phyloP scores from a whole-genome alignment of 2,797 vertebrate genomes.

The Argya squamiceps region DNA sequence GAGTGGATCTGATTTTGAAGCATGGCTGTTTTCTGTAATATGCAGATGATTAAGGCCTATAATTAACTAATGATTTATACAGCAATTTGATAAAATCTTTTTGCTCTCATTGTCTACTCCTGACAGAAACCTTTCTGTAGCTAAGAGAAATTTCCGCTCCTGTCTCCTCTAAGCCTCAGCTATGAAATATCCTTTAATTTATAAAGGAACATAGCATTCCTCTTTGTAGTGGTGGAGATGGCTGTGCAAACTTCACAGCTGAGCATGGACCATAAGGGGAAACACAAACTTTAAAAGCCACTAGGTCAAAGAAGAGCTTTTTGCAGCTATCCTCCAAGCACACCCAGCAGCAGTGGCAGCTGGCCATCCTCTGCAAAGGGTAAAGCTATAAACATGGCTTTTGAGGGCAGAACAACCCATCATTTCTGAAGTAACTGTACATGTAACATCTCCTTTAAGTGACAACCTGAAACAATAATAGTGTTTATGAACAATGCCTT shows the following conservation, averaged over 20 bases:
- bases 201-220: neutral
- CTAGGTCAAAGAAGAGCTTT: neutral
- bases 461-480: conserved; percentile 47
- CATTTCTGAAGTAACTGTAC: neutral
- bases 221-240: neutral
- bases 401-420: neutral
- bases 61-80: conserved; percentile 35
- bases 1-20: neutral
- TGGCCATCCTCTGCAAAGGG: neutral
- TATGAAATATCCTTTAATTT: neutral
- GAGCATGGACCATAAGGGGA: neutral
- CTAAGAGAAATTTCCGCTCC: neutral
- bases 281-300: neutral
- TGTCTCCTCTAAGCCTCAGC: neutral
- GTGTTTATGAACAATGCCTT: conserved; percentile 42
- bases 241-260: neutral
- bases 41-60: neutral
- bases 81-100: neutral
- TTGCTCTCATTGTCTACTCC: neutral
- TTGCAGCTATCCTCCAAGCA: neutral
- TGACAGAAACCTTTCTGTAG: neutral
- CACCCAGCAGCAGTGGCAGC: neutral
- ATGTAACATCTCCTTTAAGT: conserved; percentile 3
- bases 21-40: neutral
- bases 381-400: neutral